Evolutionary conservation across 1,140 invertebrate genomes (phyloP), one percentile per base, ranked within the genome.

Genomic region (Anthonomus grandis): DNA sequence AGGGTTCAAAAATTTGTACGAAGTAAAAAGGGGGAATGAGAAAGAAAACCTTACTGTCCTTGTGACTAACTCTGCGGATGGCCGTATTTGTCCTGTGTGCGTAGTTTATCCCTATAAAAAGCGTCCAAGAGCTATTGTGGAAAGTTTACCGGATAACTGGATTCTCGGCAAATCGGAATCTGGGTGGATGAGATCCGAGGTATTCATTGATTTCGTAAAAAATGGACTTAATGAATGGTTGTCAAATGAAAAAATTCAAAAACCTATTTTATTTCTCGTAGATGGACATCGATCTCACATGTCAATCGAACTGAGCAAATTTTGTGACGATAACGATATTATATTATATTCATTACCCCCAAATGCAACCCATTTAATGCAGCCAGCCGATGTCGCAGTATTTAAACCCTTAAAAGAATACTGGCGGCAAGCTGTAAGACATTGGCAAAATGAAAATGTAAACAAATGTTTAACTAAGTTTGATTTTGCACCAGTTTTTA

Each of bases 181-280:
- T 9, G 72, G 75, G 0, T 77, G 72, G 73, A 76, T 76, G 66
- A 68, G 54, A 9, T 47, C 44, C 15, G 70, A 70, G 58, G 60
- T 66, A 4, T 77, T 76, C 62, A 73, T 64, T 62, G 74, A 75
- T 65, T 77, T 72, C 51, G 57, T 75, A 10, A 56, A 65, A 3
- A 75, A 78, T 57, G 37, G 60, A 15, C 71, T 76, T 45, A 22
- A 70, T 46, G 58, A 63, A 18, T 74, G 65, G 63, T 13, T 74
- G 3, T n/a, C 39, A 15, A 24, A 47, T 2, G 45, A 55, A 4
- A 19, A 42, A 2, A 50, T 50, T 13, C 39, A 55, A 60, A n/a
- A 39, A 4, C 51, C 58, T 10, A 25, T 60, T 34, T 5, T 49
- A 12, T 31, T 55, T n/a, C 48, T 60, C 10, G 22, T 60, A 17